Percentiles rank a stretch among this genome's conserved stretches.
phyloP scores from a whole-genome alignment of 2,797 vertebrate genomes.

The Acanthurus tractus region DNA sequence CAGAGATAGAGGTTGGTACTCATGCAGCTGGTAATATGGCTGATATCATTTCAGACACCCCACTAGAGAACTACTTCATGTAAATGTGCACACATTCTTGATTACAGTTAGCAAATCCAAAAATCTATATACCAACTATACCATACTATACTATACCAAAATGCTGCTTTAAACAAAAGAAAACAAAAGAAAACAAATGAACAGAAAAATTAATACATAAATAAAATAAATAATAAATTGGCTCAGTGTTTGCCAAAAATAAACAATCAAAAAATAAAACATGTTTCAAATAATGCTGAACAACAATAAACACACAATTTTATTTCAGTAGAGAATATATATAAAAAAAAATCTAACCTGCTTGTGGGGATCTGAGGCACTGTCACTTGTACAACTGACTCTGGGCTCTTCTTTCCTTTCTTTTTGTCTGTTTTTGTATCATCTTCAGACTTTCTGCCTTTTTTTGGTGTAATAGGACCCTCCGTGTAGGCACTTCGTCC shows the following conservation, averaged over 20 bases:
- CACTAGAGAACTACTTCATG: background rate
- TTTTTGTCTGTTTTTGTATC: slow-evolving; percentile 87
- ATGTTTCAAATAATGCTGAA: no score
- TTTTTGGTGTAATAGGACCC: slow-evolving; percentile 78
- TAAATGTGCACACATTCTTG: background rate
- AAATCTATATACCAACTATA: no score
- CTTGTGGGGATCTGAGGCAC: slow-evolving; percentile 93
- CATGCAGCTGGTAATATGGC: slow-evolving; percentile 8
- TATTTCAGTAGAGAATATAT: background rate
- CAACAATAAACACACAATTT: background rate
- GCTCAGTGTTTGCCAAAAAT: background rate
- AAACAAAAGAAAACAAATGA: no score
- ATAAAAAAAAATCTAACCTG: slow-evolving; percentile 86
- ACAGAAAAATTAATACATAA: no score
- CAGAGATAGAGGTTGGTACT: slow-evolving; percentile 4
- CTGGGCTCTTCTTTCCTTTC: slow-evolving; percentile 90
- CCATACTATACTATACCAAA: no score
- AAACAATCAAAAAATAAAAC: background rate
- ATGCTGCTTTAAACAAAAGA: background rate
- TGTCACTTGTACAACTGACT: slow-evolving; percentile 79
- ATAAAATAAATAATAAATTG: no score
- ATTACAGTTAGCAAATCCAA: slow-evolving; percentile 2
- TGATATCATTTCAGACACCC: background rate
- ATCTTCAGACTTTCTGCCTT: slow-evolving; percentile 87
- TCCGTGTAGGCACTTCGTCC: slow-evolving; percentile 83